These are phyloP conservation scores for Amphiura filiformis DNA, from an alignment of 35 echinoderm and acorn worm genomes.

Conservation along the genomic window DNA sequence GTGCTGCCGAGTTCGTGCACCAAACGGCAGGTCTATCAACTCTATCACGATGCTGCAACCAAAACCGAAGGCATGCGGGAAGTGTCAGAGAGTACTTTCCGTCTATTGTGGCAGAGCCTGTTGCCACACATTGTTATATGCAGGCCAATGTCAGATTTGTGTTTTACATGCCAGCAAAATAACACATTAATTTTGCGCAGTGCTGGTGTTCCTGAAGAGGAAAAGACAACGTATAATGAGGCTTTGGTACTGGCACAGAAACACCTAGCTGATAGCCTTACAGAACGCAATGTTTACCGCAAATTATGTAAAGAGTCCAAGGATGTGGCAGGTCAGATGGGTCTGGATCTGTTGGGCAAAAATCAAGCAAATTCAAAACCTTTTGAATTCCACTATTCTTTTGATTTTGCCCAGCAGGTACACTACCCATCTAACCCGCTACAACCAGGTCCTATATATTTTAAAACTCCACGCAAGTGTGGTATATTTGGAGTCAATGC, in stretches of 20 bases:
- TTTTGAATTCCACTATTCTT: background rate
- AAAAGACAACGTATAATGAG: background rate
- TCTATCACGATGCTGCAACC: background rate
- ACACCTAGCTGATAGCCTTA: background rate
- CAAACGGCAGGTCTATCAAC: background rate
- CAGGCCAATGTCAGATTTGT: background rate
- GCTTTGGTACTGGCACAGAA: background rate
- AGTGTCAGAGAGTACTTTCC: background rate
- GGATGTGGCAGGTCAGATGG: background rate
- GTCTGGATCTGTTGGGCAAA: slow-evolving; percentile 8
- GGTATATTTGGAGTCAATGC: too few species aligned
- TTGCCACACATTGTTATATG: too few species aligned
- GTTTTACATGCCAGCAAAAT: background rate
- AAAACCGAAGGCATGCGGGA: background rate
- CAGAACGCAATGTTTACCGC: background rate
- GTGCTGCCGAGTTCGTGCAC: background rate
- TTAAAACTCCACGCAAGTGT: too few species aligned
- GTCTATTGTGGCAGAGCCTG: background rate
- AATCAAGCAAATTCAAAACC: slow-evolving; percentile 6
- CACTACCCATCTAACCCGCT: too few species aligned
- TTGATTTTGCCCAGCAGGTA: too few species aligned
- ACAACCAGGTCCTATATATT: too few species aligned
- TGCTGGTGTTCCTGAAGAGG: too few species aligned
- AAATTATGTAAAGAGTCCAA: background rate
- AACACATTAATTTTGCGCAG: too few species aligned